These are phyloP conservation scores for Notolepis coatsorum DNA, from an alignment of 2,797 vertebrate genomes.

Conservation along the genomic window DNA sequence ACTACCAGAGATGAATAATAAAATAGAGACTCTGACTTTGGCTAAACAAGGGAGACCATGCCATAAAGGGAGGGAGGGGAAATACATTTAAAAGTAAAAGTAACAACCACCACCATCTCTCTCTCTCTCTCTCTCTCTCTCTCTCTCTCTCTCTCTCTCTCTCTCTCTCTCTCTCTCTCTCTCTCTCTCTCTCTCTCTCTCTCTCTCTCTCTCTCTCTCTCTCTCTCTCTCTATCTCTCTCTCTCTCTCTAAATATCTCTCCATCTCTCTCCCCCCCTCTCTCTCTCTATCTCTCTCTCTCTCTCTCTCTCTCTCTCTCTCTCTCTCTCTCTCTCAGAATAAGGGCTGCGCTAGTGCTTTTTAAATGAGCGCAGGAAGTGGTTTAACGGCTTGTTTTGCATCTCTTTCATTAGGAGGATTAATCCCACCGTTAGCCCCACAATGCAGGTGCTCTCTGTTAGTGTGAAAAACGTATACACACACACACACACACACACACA, in stretches of 20 bases:
- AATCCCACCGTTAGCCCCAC: conserved; percentile 32
- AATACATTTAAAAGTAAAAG: conserved; percentile 23
- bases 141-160: too few relatives aligned
- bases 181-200: not conserved
- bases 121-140: not conserved
- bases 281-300: too few relatives aligned
- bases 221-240: too few relatives aligned
- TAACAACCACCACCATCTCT: too few relatives aligned
- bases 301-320: too few relatives aligned
- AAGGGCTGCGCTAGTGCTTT: conserved; percentile 25
- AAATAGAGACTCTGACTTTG: conserved; percentile 30
- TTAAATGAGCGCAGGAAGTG: conserved; percentile 38
- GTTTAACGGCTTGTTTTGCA: conserved; percentile 15
- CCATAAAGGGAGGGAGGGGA: not conserved
- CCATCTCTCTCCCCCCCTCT: not conserved
- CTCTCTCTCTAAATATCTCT: too few relatives aligned
- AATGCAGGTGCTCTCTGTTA: not conserved
- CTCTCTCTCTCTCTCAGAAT: not conserved
- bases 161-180: too few relatives aligned
- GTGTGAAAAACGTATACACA: not conserved
- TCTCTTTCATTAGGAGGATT: conserved; percentile 34
- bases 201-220: not conserved
- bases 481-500: too few relatives aligned
- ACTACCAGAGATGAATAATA: conserved; percentile 44
- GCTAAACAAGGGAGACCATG: conserved; percentile 7